phyloP scores from a whole-genome alignment of 2,888 invertebrate genomes.

The Palloptera scutellata region DNA sequence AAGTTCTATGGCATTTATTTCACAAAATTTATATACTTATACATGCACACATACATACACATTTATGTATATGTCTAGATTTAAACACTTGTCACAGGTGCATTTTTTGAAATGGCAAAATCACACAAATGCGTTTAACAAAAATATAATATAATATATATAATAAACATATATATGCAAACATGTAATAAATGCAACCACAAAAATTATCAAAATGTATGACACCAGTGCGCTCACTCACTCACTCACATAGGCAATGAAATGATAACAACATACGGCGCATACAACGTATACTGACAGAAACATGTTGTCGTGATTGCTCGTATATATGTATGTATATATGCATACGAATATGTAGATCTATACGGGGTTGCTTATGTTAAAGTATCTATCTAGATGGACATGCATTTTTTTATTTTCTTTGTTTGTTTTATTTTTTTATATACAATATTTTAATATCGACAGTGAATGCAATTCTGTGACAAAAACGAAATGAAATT shows the following conservation, averaged over 20 bases:
- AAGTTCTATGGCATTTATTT: too few species aligned
- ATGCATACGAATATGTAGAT: not conserved
- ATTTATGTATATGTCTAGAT: constrained; percentile 8
- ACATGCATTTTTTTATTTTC: not conserved
- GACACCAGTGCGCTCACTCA: not conserved
- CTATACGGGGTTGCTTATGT: not conserved
- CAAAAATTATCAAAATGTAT: constrained; percentile 16
- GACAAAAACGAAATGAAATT: constrained; percentile 21
- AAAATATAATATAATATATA: too few species aligned
- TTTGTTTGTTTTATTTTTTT: constrained; percentile 4
- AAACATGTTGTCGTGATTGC: constrained; percentile 6
- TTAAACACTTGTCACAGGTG: not conserved
- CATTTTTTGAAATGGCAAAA: not conserved
- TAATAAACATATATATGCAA: constrained; percentile 1
- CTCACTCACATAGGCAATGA: not conserved
- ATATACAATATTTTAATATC: not conserved
- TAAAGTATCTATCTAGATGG: not conserved
- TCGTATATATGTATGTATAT: not conserved
- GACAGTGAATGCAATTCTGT: not conserved
- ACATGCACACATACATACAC: not conserved
- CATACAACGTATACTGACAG: not conserved
- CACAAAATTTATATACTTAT: not conserved
- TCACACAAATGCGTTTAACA: too few species aligned
- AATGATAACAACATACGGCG: too few species aligned
- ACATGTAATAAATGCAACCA: constrained; percentile 16